Conservation (phyloP, 1,140 invertebrate species). For the Drosophila sproati region DNA sequence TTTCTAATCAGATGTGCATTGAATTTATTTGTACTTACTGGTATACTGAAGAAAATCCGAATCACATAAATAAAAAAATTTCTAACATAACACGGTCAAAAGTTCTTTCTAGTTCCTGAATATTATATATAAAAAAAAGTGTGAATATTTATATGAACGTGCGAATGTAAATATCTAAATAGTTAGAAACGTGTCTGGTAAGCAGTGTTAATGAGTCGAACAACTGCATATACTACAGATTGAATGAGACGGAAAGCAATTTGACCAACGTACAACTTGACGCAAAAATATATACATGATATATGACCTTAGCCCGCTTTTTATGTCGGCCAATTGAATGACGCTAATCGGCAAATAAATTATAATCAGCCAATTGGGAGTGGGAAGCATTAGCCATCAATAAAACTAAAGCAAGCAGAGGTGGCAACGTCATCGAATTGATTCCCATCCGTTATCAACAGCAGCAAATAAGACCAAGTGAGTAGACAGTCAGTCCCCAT, state of each 20-base stretch:
- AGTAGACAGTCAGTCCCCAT: conserved; percentile 14
- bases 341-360: conserved; percentile 21
- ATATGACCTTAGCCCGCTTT: conserved; percentile 16
- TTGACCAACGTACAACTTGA: background rate
- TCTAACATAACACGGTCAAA: too few relatives aligned
- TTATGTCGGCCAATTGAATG: conserved; percentile 41
- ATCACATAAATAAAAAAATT: too few relatives aligned
- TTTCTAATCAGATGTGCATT: too few relatives aligned
- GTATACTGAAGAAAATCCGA: too few relatives aligned
- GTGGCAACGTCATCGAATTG: conserved; percentile 23
- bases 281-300: background rate
- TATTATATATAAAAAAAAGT: too few relatives aligned
- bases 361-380: conserved; percentile 16
- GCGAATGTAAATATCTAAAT: too few relatives aligned
- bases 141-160: too few relatives aligned
- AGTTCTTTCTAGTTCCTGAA: too few relatives aligned
- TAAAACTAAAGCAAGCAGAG: background rate
- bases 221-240: background rate
- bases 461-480: conserved; percentile 20
- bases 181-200: too few relatives aligned
- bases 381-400: background rate
- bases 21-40: too few relatives aligned
- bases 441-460: conserved; percentile 13
- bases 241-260: background rate
- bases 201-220: background rate